Evolutionary conservation across 2,888 invertebrate genomes (phyloP).

Genomic region (Sarcophaga caerulescens): DNA sequence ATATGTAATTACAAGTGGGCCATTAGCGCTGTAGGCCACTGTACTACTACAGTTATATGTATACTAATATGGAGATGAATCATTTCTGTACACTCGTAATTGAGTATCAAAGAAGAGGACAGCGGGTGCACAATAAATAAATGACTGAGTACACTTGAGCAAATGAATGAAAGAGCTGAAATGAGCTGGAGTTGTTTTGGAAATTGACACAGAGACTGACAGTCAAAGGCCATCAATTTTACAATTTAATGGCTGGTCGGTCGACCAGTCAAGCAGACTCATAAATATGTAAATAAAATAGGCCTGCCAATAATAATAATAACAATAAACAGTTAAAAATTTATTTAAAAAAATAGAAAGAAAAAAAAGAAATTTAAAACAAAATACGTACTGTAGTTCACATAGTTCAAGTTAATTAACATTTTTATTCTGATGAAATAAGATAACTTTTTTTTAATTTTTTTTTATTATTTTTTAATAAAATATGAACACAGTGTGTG

Average conservation of each 20-base stretch:
- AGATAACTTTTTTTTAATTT: background rate
- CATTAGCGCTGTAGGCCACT: too few species aligned
- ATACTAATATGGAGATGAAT: background rate
- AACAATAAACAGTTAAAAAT: background rate
- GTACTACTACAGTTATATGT: too few species aligned
- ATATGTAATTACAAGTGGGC: too few species aligned
- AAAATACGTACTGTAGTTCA: slow-evolving; percentile 64
- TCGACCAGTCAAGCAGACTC: background rate
- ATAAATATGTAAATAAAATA: slow-evolving; percentile 23
- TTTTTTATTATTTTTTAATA: background rate
- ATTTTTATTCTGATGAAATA: slow-evolving; percentile 37
- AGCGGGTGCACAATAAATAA: background rate
- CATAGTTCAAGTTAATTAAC: slow-evolving; percentile 70
- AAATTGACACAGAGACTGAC: background rate
- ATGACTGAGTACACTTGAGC: background rate
- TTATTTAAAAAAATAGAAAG: slow-evolving; percentile 22
- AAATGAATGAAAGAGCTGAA: background rate
- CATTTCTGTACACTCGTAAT: background rate
- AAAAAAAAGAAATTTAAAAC: slow-evolving; percentile 34
- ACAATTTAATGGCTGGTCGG: background rate
- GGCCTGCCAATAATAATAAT: slow-evolving; percentile 68
- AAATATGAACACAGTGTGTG: background rate
- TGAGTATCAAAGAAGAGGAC: background rate
- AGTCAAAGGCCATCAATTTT: background rate
- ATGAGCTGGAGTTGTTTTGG: background rate